Evolutionary conservation across 2,113 vertebrate species (phyloP), one percentile per base, ranked within the genome.

Genomic region (Cynoglossus semilaevis): DNA sequence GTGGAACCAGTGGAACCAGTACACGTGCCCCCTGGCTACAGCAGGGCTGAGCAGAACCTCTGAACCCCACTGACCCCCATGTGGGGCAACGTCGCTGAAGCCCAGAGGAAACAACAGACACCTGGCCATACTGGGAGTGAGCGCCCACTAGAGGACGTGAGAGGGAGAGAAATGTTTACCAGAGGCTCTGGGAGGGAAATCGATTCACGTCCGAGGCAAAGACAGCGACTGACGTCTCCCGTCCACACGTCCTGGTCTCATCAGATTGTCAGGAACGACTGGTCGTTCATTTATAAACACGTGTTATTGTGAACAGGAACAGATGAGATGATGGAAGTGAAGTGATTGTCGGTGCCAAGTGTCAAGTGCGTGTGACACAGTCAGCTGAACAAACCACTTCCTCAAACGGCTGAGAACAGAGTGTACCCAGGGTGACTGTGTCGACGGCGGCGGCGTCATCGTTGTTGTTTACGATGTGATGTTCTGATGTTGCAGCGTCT

Each of bases 371-470:
- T 79, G 76, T 65, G 76, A 84, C 54, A 62, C 70, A 58, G 74
- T 81, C 75, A 82, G 57, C 66, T 87, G 74, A 79, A 63, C 58
- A 85, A 87, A 85, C 77, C 84, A 88, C 87, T 91, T 91, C 89
- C 88, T 88, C 81, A 73, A 80, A 77, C 35, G 37, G 4, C 3
- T 38, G 22, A 72, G 87, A 86, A 91, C 90, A 88, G 17, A 10
- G 2, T 88, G 87, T 88, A 67, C 87, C n/a, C 43, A 10, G 40
- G 19, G 13, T 36, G 8, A 49, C 38, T 14, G n/a, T 35, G 44
- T 74, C 79, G 49, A 82, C n/a, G n/a, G n/a, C n/a, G n/a, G n/a
- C n/a, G n/a, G n/a, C n/a, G n/a, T n/a, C n/a, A n/a, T n/a, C n/a
- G n/a, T n/a, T n/a, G 78, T 36, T 74, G 77, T 62, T 69, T 70